phyloP scores from a whole-genome alignment of 2,888 invertebrate genomes.

The Terebella lapidaria region DNA sequence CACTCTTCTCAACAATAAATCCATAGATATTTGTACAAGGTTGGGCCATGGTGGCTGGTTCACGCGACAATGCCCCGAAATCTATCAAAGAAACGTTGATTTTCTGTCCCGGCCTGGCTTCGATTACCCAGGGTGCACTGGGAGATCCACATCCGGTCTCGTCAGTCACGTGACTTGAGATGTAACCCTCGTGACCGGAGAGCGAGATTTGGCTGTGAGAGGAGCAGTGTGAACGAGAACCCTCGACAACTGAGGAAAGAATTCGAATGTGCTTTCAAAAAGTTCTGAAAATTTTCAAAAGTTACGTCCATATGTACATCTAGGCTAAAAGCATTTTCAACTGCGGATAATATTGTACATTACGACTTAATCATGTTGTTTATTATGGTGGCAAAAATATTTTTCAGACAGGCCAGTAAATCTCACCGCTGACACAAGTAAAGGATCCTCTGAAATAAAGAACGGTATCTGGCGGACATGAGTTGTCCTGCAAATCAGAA shows the following conservation, averaged over 20 bases:
- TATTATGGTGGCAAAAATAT: too few relatives aligned
- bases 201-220: too few relatives aligned
- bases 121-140: not conserved
- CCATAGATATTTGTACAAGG: not conserved
- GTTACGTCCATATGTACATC: too few relatives aligned
- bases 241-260: too few relatives aligned
- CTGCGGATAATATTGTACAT: too few relatives aligned
- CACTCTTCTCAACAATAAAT: not conserved
- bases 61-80: not conserved
- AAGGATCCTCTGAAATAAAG: not conserved
- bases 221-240: too few relatives aligned
- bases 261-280: too few relatives aligned
- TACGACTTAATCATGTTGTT: too few relatives aligned
- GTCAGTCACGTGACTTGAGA: constrained; percentile 1
- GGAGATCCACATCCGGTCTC: not conserved
- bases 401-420: too few relatives aligned
- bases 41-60: not conserved
- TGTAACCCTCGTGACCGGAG: not conserved
- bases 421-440: not conserved
- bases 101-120: not conserved
- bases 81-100: not conserved
- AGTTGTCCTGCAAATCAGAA: not conserved
- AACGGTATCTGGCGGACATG: not conserved
- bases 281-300: too few relatives aligned
- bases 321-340: too few relatives aligned